A percentile compares a stretch with the other conserved stretches of the same genome.
Evolutionary conservation across 1,140 invertebrate genomes (phyloP).

Genomic region (Penaeus indicus): DNA sequence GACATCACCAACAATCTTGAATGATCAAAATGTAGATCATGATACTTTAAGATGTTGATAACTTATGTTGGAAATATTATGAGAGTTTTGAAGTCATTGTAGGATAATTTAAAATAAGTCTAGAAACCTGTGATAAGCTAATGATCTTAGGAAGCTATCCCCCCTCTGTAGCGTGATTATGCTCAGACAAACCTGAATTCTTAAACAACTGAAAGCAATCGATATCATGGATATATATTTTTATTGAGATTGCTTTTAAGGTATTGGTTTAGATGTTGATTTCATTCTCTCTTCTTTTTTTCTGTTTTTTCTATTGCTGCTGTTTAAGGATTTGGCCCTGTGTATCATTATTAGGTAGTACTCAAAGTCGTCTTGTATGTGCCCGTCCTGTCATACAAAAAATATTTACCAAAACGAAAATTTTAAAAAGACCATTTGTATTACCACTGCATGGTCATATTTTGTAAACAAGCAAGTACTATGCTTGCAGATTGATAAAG

Average conservation of each 20-base stretch:
- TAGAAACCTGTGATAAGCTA: constrained; percentile 63
- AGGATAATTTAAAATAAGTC: constrained; percentile 51
- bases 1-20: neutral
- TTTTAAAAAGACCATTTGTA: no score
- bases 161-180: constrained; percentile 37
- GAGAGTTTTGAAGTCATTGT: constrained; percentile 51
- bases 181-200: constrained; percentile 40
- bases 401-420: neutral
- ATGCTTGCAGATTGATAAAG: no score
- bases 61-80: constrained; percentile 39
- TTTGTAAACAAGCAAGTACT: no score
- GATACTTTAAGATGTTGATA: constrained; percentile 2
- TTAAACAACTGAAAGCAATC: constrained; percentile 27
- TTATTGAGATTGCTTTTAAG: no score
- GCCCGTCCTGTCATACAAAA: constrained; percentile 36
- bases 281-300: neutral
- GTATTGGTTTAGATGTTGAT: constrained; percentile 5
- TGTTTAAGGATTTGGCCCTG: constrained; percentile 44
- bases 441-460: no score
- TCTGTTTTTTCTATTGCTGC: no score
- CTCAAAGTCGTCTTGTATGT: constrained; percentile 1
- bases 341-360: constrained; percentile 4
- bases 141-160: constrained; percentile 60
- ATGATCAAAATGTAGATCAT: neutral
- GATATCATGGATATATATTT: no score